Conservation (phyloP, 2,797 vertebrate species). For the Peromyscus aztecus region DNA sequence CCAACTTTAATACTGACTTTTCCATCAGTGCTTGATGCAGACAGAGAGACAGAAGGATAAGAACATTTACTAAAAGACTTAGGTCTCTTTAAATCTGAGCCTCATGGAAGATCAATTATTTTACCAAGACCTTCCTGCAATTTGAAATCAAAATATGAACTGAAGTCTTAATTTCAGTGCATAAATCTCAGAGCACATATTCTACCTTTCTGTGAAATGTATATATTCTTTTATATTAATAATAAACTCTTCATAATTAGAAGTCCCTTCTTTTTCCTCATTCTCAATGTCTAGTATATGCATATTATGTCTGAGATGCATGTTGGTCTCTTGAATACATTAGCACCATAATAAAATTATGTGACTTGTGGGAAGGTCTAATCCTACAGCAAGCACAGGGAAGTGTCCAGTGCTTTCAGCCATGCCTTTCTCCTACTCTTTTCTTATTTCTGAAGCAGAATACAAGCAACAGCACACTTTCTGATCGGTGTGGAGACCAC, state of each 20-base stretch:
- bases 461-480: conserved; percentile 52
- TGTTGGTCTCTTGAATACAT: neutral
- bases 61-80: neutral
- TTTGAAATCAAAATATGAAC: conserved; percentile 12
- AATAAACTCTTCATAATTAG: neutral
- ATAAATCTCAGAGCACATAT: neutral
- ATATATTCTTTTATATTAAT: neutral
- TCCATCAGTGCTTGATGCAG: too few species aligned
- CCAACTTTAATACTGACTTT: too few species aligned
- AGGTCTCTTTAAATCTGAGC: conserved; percentile 22
- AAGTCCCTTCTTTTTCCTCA: neutral
- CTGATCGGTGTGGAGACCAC: conserved; percentile 56
- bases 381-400: neutral
- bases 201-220: neutral
- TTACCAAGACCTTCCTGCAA: neutral
- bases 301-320: neutral
- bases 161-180: neutral
- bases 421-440: neutral
- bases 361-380: neutral
- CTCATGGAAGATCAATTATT: neutral
- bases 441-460: conserved; percentile 41
- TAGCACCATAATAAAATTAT: neutral
- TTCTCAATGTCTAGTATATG: neutral
- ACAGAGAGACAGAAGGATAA: neutral
- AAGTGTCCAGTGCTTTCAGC: neutral